These are phyloP conservation scores for Drosophila melanocephala DNA, from an alignment of 2,888 invertebrate species.

Conservation along the genomic window DNA sequence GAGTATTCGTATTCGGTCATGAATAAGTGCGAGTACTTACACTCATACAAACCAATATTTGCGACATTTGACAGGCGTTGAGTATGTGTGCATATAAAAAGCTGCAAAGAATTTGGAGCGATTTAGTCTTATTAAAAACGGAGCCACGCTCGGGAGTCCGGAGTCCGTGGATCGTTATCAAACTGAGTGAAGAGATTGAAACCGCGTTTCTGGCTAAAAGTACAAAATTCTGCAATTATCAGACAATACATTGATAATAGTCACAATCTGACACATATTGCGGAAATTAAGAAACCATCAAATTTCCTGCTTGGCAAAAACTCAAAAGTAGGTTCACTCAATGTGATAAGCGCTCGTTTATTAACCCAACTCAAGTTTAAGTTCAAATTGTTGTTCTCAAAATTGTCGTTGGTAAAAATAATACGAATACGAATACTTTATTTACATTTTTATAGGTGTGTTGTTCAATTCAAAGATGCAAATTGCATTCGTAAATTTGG, in stretches of 20 bases:
- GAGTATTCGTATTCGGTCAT: slow-evolving; percentile 19
- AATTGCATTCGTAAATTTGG: slow-evolving; percentile 45
- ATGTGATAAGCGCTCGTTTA: not conserved
- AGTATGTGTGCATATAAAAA: slow-evolving; percentile 70
- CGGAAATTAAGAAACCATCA: slow-evolving; percentile 18
- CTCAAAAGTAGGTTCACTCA: slow-evolving; percentile 43
- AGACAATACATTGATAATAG: not conserved
- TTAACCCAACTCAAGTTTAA: not conserved
- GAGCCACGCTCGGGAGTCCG: slow-evolving; percentile 53
- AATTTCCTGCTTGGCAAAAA: slow-evolving; percentile 52
- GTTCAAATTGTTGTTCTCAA: not conserved
- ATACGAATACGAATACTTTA: not conserved
- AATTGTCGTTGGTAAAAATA: not conserved
- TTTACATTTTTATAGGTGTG: slow-evolving; percentile 22
- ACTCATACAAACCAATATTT: slow-evolving; percentile 1
- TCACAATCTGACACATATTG: slow-evolving; percentile 11
- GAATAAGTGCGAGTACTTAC: slow-evolving; percentile 22
- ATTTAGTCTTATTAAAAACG: slow-evolving; percentile 69
- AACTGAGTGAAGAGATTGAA: not conserved
- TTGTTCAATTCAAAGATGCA: slow-evolving; percentile 52
- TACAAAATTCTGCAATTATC: not conserved
- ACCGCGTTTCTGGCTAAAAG: slow-evolving; percentile 5
- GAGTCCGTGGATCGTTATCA: slow-evolving; percentile 42
- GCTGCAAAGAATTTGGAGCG: slow-evolving; percentile 64
- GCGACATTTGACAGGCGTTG: not conserved